phyloP scores from a whole-genome alignment of 2,888 invertebrate species.

The Hydriomena furcata region DNA sequence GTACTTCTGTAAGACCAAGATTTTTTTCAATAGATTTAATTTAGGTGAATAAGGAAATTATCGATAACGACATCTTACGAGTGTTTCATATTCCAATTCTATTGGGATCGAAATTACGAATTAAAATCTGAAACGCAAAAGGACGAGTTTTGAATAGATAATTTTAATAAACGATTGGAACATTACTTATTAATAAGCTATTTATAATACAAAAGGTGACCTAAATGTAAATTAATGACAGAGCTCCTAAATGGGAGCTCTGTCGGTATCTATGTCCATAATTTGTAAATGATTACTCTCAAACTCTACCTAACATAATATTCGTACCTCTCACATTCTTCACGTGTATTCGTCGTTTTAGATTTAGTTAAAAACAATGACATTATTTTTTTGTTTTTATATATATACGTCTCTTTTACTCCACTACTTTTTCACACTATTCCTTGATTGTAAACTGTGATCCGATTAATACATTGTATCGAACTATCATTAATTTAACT shows the following conservation, averaged over 20 bases:
- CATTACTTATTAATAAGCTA: slow-evolving; percentile 22
- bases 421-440: too few species aligned
- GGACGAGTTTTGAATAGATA: slow-evolving; percentile 57
- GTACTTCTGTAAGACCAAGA: background rate
- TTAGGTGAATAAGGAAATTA: slow-evolving; percentile 11
- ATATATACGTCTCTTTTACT: too few species aligned
- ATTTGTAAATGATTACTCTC: too few species aligned
- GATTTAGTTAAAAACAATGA: too few species aligned
- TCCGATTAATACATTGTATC: slow-evolving; percentile 13
- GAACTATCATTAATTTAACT: slow-evolving; percentile 21
- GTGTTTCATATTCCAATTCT: slow-evolving; percentile 39
- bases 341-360: too few species aligned
- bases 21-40: too few species aligned
- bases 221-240: too few species aligned
- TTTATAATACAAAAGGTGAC: too few species aligned
- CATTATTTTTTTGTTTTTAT: too few species aligned
- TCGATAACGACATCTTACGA: slow-evolving; percentile 18
- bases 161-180: slow-evolving; percentile 45
- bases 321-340: too few species aligned
- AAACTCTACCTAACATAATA: background rate
- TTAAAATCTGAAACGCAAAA: slow-evolving; percentile 42
- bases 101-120: slow-evolving; percentile 49
- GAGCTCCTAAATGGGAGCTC: too few species aligned
- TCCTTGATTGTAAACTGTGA: slow-evolving; percentile 4
- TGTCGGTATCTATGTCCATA: too few species aligned